Evolutionary conservation across 2,797 vertebrate genomes (phyloP).

Genomic region (Phrynocephalus vlangalii): DNA sequence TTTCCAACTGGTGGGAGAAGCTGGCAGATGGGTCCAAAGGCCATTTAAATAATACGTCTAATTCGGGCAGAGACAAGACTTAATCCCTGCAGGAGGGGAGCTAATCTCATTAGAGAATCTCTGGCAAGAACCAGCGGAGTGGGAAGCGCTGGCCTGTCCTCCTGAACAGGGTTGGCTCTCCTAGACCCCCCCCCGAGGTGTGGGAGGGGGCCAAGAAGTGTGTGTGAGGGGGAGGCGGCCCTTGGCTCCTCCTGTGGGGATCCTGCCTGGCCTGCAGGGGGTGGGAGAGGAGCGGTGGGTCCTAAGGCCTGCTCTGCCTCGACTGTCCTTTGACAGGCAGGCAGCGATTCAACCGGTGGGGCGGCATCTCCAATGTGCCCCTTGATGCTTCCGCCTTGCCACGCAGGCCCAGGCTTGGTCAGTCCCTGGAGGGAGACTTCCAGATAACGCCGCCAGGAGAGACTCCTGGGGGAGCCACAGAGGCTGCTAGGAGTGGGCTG

Average conservation of each 20-base stretch:
- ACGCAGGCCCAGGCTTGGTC: too few species aligned
- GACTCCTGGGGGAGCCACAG: too few species aligned
- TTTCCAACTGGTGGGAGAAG: neutral
- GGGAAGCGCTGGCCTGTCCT: conserved; percentile 35
- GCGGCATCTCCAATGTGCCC: neutral
- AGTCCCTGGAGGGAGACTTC: too few species aligned
- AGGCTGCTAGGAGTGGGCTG: too few species aligned
- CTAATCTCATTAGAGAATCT: conserved; percentile 57
- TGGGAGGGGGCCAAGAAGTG: too few species aligned
- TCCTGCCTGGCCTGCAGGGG: neutral
- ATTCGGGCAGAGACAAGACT: conserved; percentile 61
- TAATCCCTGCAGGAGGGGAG: conserved; percentile 44
- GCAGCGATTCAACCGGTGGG: neutral
- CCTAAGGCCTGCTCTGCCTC: neutral
- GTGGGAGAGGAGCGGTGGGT: too few species aligned
- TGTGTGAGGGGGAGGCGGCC: too few species aligned
- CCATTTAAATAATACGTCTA: conserved; percentile 60
- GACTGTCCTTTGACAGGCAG: neutral
- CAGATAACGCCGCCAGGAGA: too few species aligned
- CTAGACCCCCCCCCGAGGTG: too few species aligned
- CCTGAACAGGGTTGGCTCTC: too few species aligned
- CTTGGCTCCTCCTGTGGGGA: neutral
- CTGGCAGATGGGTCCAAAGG: conserved; percentile 49
- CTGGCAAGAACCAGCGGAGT: conserved; percentile 34
- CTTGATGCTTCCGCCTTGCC: too few species aligned